phyloP scores from a whole-genome alignment of 2,888 invertebrate species.

The Halictus quadricinctus region DNA sequence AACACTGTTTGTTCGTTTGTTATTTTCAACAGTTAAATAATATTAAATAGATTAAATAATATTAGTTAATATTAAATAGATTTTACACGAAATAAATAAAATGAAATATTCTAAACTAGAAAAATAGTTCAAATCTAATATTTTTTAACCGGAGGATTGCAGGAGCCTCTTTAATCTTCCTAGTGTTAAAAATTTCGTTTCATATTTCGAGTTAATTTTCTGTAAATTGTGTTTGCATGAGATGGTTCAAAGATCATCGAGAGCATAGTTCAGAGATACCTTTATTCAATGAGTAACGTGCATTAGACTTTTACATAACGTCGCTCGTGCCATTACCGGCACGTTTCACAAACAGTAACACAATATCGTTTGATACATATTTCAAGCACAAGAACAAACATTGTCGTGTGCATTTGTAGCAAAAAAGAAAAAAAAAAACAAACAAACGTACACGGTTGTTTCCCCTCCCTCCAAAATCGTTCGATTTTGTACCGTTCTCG shows the following conservation, averaged over 20 bases:
- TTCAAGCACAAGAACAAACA: conserved; percentile 33
- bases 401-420: conserved; percentile 7
- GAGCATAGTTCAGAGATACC: conserved; percentile 30
- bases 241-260: not conserved
- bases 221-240: not conserved
- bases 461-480: conserved; percentile 4
- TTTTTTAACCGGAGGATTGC: not conserved
- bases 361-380: conserved; percentile 25
- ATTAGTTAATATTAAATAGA: too few species aligned
- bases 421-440: not conserved
- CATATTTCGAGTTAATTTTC: not conserved
- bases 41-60: too few species aligned
- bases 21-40: too few species aligned
- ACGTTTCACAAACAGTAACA: conserved; percentile 32
- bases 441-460: not conserved
- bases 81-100: not conserved
- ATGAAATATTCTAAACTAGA: not conserved
- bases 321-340: conserved; percentile 15
- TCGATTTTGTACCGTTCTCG: not conserved
- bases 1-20: not conserved
- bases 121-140: too few species aligned
- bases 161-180: too few species aligned
- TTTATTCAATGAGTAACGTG: conserved; percentile 54
- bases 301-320: conserved; percentile 40
- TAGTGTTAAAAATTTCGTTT: not conserved